These are phyloP conservation scores for Palythoa heliodiscus DNA, from an alignment of 92 coral and sea anemone species.

Conservation along the genomic window DNA sequence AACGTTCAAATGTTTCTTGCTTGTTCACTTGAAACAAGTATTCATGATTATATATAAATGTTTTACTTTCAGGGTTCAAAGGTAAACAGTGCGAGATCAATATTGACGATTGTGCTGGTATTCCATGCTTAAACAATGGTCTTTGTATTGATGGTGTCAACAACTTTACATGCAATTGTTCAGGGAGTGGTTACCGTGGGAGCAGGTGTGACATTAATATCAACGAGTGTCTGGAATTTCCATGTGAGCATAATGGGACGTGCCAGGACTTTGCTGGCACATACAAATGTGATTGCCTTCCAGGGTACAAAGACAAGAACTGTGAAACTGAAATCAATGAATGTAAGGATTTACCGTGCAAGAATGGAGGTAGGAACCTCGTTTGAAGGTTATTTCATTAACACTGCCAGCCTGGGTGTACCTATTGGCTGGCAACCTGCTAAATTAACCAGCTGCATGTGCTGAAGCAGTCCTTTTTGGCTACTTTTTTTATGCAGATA, in stretches of 20 bases:
- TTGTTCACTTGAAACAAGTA: too few species aligned
- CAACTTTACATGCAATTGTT: conserved; percentile 47
- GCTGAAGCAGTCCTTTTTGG: too few species aligned
- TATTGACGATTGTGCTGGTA: conserved; percentile 79
- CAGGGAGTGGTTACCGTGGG: conserved; percentile 62
- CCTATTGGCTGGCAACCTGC: background rate
- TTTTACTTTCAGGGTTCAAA: conserved; percentile 65
- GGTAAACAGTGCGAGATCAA: conserved; percentile 74
- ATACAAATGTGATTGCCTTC: conserved; percentile 68
- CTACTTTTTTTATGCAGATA: too few species aligned
- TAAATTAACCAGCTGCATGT: background rate
- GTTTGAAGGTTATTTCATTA: background rate
- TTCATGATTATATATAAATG: too few species aligned
- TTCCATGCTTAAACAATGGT: conserved; percentile 57
- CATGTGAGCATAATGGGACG: conserved; percentile 72
- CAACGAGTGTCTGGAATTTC: conserved; percentile 49
- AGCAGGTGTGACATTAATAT: conserved; percentile 35
- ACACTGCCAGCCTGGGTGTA: background rate
- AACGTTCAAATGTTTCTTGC: too few species aligned
- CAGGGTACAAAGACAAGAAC: conserved; percentile 77
- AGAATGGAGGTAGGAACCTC: conserved; percentile 75
- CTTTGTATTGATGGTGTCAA: conserved; percentile 46
- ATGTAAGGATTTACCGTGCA: conserved; percentile 72
- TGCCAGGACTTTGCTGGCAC: conserved; percentile 79
- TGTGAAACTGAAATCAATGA: conserved; percentile 82